Base-by-base conservation (phyloP, 2,888 invertebrate genomes). In the Tricholauxania praeusta region DNA sequence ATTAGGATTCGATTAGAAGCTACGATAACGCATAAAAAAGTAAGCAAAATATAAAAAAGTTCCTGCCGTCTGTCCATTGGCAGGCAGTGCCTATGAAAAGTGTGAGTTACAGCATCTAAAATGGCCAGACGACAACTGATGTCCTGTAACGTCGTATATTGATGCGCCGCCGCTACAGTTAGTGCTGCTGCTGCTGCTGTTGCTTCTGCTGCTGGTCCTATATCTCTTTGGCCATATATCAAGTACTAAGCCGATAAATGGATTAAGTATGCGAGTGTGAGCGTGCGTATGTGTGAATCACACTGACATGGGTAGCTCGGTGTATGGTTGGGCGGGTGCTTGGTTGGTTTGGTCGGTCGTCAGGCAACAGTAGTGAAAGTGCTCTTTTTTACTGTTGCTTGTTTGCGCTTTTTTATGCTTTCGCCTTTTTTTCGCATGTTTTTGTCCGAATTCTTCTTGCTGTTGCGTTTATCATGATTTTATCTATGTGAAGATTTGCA, bases 211-310 rank as follows among this genome's bases (percentile, higher is more conserved):
- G 60, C 14, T 12, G 60, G 28, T 22, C 15, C 52, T 22, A 39
- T 64, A 64, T 55, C 71, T 71, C 49, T 59, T 57, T 59, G 71
- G 49, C 59, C 71, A 59, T 71, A 65, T 71, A 71, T 71, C 71
- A 71, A 71, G 64, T 28, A 65, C 65, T 71, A 71, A 71, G 71
- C 71, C 71, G 71, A 71, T 71, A 71, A 71, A 71, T 71, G 65
- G 71, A 71, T 71, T 71, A 71, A 71, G 57, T 71, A 65, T 65
- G 51, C 64, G 32, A 55, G 59, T 17, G 65, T 49, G 57, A 17
- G 55, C 55, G 22, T n/a, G 68, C 47, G 52, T 52, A 15, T 15
- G 39, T 39, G 39, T 39, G 39, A 39, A 39, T 39, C 39, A 39
- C 39, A 39, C 39, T 39, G 10, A 39, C 6, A 39, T 39, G 10